Percentiles rank a stretch among this genome's conserved stretches.
Evolutionary conservation across 2,113 vertebrate genomes (phyloP).

Genomic region (Bucco capensis): DNA sequence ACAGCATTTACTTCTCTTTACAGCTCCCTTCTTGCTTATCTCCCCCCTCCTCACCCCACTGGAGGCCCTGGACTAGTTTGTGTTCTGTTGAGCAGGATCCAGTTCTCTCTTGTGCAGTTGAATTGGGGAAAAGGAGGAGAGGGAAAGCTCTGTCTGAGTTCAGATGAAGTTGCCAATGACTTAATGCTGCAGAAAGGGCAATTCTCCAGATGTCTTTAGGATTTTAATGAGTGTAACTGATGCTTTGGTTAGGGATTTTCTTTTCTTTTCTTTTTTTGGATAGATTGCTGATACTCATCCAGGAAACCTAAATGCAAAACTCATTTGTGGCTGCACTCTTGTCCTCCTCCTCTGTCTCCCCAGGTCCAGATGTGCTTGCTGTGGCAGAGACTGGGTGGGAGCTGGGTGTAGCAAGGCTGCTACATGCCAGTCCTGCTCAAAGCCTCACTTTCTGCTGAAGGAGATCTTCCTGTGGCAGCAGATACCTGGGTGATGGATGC

Average conservation of each 20-base stretch:
- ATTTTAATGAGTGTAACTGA: conserved; percentile 40
- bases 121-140: not conserved
- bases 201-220: not conserved
- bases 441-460: not conserved
- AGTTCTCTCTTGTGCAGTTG: not conserved
- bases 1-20: conserved; percentile 20
- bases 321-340: not conserved
- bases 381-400: not conserved
- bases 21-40: not conserved
- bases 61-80: not conserved
- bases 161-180: not conserved
- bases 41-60: not conserved
- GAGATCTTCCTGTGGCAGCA: not conserved
- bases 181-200: conserved; percentile 10
- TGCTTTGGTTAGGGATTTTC: not conserved
- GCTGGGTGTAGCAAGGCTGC: accelerated
- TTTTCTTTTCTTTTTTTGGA: conserved; percentile 6
- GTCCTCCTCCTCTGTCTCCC: not conserved
- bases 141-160: not conserved
- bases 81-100: not conserved
- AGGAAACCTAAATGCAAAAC: conserved; percentile 15
- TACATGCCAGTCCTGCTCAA: not conserved
- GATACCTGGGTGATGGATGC: not conserved
- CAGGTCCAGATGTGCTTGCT: accelerated
- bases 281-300: not conserved